Evolutionary conservation across 2,113 vertebrate genomes (phyloP).

Genomic region (Aspidoscelis tigris): DNA sequence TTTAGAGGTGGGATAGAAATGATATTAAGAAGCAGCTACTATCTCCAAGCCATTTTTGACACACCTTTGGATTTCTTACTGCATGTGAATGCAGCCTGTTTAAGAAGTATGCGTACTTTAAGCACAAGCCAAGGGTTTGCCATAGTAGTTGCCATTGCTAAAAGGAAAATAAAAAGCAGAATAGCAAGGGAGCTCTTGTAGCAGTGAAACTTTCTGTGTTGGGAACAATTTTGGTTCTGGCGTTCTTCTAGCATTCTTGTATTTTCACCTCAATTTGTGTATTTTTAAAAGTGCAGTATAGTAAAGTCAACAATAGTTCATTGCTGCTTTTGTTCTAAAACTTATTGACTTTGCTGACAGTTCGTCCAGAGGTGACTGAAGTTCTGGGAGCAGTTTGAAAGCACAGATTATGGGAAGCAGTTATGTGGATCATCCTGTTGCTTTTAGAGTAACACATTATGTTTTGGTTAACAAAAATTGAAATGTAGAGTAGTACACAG

Average conservation of each 20-base stretch:
- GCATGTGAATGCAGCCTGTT: too few species aligned
- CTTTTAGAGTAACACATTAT: neutral
- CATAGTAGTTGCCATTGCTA: neutral
- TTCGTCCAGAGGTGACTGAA: neutral
- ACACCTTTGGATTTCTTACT: too few species aligned
- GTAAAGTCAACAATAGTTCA: neutral
- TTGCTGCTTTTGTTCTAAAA: neutral
- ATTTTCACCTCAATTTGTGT: neutral
- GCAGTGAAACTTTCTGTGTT: neutral
- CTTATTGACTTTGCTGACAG: neutral
- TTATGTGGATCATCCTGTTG: neutral
- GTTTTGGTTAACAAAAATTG: neutral
- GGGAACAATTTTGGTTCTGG: neutral
- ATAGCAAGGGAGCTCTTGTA: neutral
- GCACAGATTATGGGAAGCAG: slow-evolving; percentile 5
- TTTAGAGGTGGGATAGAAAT: too few species aligned
- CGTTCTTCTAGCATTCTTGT: neutral
- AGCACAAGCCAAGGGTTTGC: neutral
- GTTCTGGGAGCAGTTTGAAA: neutral
- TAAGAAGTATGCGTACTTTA: too few species aligned
- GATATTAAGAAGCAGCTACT: too few species aligned
- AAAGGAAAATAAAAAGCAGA: neutral
- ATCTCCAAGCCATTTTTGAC: too few species aligned
- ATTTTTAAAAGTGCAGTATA: neutral
- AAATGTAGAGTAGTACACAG: too few species aligned